Percentiles rank a stretch among this genome's conserved stretches.
phyloP scores from a whole-genome alignment of 2,797 vertebrate genomes.

The Hapalemur alaotrensis region DNA sequence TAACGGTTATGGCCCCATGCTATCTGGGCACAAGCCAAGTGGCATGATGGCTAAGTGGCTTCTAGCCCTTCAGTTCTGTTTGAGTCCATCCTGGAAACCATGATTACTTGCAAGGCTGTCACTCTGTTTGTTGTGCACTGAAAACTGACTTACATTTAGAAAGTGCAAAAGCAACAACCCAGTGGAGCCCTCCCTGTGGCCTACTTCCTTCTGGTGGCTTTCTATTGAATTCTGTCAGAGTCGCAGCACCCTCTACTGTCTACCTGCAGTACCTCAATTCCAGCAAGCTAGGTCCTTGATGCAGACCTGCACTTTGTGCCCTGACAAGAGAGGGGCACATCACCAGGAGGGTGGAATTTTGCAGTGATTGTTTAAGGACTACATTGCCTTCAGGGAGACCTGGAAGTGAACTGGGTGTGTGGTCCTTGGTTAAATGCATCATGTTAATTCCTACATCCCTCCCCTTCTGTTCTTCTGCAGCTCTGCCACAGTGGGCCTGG shows the following conservation, averaged over 20 bases:
- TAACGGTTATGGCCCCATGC: background rate
- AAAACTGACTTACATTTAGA: conserved; percentile 1
- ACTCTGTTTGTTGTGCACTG: background rate
- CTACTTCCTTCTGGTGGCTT: background rate
- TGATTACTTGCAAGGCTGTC: background rate
- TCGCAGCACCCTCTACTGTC: conserved; percentile 12
- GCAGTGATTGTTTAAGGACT: background rate
- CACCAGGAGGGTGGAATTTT: background rate
- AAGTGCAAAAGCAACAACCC: background rate
- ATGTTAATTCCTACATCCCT: background rate
- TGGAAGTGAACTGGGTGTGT: background rate
- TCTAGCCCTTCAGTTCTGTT: background rate
- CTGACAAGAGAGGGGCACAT: background rate
- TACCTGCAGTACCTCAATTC: background rate
- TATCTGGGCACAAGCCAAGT: conserved; percentile 4
- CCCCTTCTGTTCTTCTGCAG: background rate
- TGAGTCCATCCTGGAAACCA: background rate
- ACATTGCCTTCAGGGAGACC: background rate
- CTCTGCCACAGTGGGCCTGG: background rate
- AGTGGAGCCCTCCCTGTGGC: background rate
- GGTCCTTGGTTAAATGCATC: background rate
- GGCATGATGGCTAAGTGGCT: background rate
- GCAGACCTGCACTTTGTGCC: background rate
- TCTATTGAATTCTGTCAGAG: background rate
- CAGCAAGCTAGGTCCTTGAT: background rate